Base-by-base conservation (phyloP, 1,140 invertebrate genomes). In the Potamilus streckersoni region DNA sequence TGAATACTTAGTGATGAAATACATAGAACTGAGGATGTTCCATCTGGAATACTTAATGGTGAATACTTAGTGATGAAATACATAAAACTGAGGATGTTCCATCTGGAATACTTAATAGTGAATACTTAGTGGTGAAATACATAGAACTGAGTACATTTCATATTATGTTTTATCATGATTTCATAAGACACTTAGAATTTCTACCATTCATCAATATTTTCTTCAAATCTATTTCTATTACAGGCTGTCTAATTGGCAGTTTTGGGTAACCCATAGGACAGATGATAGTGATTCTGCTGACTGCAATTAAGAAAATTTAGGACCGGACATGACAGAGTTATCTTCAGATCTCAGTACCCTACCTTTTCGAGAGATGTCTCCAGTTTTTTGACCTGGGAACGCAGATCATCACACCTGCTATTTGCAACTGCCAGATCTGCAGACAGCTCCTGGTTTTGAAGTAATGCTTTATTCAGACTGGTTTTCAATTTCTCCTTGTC, bases 341-440 rank as follows among this genome's bases (percentile, higher is more conserved):
- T 49, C 38, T 49, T 8, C 38, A 49, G 11, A 49, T 49, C 38
- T 49, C 11, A 49, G 38, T 49, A 49, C 16, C 23, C n/a, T 71
- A 88, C 85, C 82, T 87, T 86, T 68, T 87, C 87, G 5, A 87
- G 69, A 31, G 80, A 72, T 3, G 80, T 74, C 66, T 86, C 83
- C 23, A 87, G 74, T 61, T 76, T 77, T 20, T 71, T 72, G 14
- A 80, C 23, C 19, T 84, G 78, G n/a, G 72, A 74, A 23, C 81
- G 68, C 6, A 87, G 80, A 27, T 86, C 77, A 14, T 71, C 38
- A 38, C 79, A 73, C 71, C 83, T 82, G 13, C 70, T 74, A 49
- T 83, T 79, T 20, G 75, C 74, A 15, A 69, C 71, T 69, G 84
- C 79, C 38, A 88, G 72, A 23, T 88, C 83, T 23, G 79, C 82